Percentiles rank a stretch among this genome's conserved stretches.
These are phyloP conservation scores for Littorina saxatilis DNA, from an alignment of 1,140 invertebrate species.

Conservation along the genomic window DNA sequence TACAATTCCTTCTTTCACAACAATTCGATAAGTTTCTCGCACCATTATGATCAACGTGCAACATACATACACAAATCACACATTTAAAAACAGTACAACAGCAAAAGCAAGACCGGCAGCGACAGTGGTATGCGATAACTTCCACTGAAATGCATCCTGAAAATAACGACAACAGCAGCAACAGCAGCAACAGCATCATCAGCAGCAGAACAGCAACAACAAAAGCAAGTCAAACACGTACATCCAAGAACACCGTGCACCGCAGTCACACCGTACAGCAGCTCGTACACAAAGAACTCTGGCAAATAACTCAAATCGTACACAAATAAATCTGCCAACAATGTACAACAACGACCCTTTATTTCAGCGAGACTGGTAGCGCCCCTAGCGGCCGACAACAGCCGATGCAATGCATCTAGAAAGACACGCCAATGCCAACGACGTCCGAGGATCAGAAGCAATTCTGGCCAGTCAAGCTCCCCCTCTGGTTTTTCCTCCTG, in stretches of 20 bases:
- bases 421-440: background rate
- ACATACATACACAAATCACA: too few species aligned
- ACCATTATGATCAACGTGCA: too few species aligned
- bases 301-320: background rate
- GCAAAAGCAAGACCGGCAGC: too few species aligned
- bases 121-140: too few species aligned
- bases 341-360: background rate
- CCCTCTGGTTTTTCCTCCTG: conserved; percentile 8
- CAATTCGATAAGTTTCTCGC: too few species aligned
- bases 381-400: background rate
- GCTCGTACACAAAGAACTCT: background rate
- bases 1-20: too few species aligned
- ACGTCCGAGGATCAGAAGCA: background rate
- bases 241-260: background rate
- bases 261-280: background rate
- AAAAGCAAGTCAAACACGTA: background rate
- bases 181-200: too few species aligned
- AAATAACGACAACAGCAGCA: too few species aligned
- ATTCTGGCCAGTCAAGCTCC: conserved; percentile 4
- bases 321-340: too few species aligned
- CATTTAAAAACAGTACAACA: too few species aligned
- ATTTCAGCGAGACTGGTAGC: too few species aligned
- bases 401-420: background rate
- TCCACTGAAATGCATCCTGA: too few species aligned
- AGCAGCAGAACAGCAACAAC: background rate